Percentiles rank a stretch among this genome's conserved stretches.
phyloP scores from a whole-genome alignment of 2,888 invertebrate genomes.

The Toxonevra muliebris region DNA sequence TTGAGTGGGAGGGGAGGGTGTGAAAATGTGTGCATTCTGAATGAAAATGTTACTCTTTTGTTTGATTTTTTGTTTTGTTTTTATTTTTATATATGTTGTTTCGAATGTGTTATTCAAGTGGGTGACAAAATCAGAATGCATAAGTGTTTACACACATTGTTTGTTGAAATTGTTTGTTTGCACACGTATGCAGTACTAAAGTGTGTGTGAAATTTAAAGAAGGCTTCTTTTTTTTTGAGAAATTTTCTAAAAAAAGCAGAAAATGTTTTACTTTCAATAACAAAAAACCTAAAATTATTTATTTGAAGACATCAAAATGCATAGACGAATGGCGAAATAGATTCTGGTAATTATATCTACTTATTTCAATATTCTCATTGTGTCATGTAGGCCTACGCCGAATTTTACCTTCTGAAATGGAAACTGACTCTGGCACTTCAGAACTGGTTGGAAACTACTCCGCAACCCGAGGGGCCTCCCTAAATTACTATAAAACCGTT shows the following conservation, averaged over 20 bases:
- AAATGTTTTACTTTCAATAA: not conserved
- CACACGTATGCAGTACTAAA: conserved; percentile 1
- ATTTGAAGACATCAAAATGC: not conserved
- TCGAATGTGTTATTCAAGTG: conserved; percentile 39
- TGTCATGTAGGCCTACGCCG: no score
- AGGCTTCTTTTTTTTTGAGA: no score
- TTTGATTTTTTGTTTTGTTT: conserved; percentile 22
- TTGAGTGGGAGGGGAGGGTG: not conserved
- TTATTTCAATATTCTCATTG: no score
- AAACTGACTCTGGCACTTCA: no score
- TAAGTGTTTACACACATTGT: conserved; percentile 33
- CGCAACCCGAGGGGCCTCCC: no score
- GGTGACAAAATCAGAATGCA: conserved; percentile 46
- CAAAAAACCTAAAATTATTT: not conserved
- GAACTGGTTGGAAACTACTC: no score
- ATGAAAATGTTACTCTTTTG: conserved; percentile 32
- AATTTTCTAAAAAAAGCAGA: no score
- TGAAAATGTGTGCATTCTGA: conserved; percentile 34
- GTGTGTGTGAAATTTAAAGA: not conserved
- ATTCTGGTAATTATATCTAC: no score
- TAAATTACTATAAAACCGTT: no score
- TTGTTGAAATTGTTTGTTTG: conserved; percentile 31
- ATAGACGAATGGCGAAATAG: no score
- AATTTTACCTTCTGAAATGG: no score
- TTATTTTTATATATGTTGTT: conserved; percentile 25